Percentiles rank a stretch among this genome's conserved stretches.
phyloP scores from a whole-genome alignment of 2,888 invertebrate species.

The Myathropa florea region DNA sequence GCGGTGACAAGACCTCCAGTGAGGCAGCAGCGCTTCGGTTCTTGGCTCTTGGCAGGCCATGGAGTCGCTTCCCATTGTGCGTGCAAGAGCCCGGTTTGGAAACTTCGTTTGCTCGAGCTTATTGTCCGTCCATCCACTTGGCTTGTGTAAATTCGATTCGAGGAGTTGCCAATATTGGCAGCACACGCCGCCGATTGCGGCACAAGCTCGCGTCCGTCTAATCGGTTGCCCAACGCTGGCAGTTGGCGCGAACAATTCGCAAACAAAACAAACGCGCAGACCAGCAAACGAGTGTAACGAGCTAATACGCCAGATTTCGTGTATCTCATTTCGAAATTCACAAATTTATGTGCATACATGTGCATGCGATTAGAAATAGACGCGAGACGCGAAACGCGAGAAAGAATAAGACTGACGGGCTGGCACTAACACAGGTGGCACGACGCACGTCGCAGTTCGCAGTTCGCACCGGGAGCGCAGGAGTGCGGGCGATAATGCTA shows the following conservation, averaged over 20 bases:
- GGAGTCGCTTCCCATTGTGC: slow-evolving; percentile 51
- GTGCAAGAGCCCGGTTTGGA: slow-evolving; percentile 30
- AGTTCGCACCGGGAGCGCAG: neutral
- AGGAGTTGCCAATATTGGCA: slow-evolving; percentile 67
- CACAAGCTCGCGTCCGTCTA: slow-evolving; percentile 10
- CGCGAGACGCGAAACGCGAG: too few relatives aligned
- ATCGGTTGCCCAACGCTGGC: slow-evolving; percentile 60
- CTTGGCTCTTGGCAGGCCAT: slow-evolving; percentile 23
- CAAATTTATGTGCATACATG: slow-evolving; percentile 62
- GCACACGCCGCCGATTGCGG: neutral
- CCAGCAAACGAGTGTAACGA: neutral
- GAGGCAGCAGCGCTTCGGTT: slow-evolving; percentile 15
- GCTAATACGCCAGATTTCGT: neutral
- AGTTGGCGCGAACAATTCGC: slow-evolving; percentile 43
- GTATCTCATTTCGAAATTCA: slow-evolving; percentile 59
- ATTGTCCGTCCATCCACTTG: slow-evolving; percentile 27
- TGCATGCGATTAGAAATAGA: slow-evolving; percentile 6
- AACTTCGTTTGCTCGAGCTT: slow-evolving; percentile 11
- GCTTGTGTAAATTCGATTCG: slow-evolving; percentile 60
- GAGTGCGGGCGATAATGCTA: slow-evolving; percentile 46
- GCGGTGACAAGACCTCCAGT: slow-evolving; percentile 41
- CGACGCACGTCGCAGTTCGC: neutral
- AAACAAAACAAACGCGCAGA: slow-evolving; percentile 12
- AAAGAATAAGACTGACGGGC: neutral
- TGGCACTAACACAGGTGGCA: neutral